These are phyloP conservation scores for Plecturocebus donacophilus DNA, from an alignment of 2,113 vertebrate genomes.

Conservation along the genomic window DNA sequence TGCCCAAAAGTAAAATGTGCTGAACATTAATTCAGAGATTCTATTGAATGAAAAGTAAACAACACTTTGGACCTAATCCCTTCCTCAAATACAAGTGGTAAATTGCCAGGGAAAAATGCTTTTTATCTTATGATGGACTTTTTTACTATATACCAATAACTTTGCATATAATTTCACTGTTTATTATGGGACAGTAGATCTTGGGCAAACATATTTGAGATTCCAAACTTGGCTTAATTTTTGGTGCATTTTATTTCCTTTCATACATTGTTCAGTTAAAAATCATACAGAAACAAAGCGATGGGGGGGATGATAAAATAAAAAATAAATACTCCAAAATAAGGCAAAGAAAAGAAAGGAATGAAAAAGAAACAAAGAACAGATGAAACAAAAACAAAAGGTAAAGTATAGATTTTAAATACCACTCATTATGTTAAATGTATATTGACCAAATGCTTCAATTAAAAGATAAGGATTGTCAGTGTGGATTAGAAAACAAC, in stretches of 20 bases:
- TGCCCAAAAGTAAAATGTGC: background rate
- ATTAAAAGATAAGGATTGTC: background rate
- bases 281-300: background rate
- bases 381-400: background rate
- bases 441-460: background rate
- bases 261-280: background rate
- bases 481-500: background rate
- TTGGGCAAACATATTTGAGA: background rate
- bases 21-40: slow-evolving; percentile 3
- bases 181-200: background rate
- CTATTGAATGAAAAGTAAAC: slow-evolving; percentile 35
- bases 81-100: background rate
- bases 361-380: background rate
- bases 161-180: background rate
- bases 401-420: background rate
- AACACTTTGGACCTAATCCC: slow-evolving; percentile 1
- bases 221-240: background rate
- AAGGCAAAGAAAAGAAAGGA: background rate
- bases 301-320: background rate
- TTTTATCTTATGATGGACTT: background rate
- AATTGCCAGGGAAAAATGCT: background rate
- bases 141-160: background rate
- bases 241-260: background rate
- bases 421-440: background rate
- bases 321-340: background rate